phyloP scores from a whole-genome alignment of 2,113 vertebrate genomes.

The Callospermophilus lateralis region DNA sequence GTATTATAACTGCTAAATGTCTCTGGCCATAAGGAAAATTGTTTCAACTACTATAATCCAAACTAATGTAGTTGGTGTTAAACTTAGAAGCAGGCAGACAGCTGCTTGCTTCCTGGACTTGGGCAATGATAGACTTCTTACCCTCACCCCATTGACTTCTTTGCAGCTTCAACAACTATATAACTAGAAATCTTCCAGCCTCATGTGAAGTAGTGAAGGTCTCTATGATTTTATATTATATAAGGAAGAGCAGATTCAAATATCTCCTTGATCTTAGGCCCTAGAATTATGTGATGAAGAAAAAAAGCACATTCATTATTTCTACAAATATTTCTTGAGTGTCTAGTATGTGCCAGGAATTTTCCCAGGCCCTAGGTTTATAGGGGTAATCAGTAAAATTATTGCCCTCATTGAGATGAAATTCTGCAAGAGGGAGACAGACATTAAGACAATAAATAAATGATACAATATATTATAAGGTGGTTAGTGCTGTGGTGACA shows the following conservation, averaged over 20 bases:
- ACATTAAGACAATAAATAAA: neutral
- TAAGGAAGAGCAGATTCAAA: neutral
- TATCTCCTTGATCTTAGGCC: neutral
- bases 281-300: neutral
- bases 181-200: neutral
- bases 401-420: neutral
- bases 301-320: neutral
- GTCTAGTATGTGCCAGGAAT: too few species aligned
- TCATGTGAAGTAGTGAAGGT: neutral
- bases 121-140: neutral
- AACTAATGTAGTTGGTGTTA: neutral
- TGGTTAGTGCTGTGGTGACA: too few species aligned
- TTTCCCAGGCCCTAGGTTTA: neutral
- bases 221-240: neutral
- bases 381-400: neutral
- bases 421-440: neutral
- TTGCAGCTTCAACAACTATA: neutral
- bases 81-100: neutral
- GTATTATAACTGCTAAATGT: neutral
- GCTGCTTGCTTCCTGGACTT: neutral
- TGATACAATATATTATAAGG: too few species aligned
- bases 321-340: neutral
- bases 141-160: neutral
- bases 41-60: neutral
- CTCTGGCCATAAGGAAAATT: neutral